Evolutionary conservation across 35 echinoderm and acorn worm genomes (phyloP).

Genomic region (Acanthaster planci): DNA sequence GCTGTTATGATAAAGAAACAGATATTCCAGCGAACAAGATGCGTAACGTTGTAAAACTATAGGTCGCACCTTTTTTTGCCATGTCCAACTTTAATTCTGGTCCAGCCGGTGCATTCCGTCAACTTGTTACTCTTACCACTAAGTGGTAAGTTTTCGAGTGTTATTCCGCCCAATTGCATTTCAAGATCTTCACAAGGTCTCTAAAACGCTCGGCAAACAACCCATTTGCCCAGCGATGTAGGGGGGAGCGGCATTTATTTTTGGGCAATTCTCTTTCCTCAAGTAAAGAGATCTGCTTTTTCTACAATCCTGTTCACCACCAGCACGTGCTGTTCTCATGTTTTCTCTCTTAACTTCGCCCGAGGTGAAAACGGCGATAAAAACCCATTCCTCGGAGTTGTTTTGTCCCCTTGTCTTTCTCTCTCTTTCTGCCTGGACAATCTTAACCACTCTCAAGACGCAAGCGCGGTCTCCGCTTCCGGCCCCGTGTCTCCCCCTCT

Average conservation of each 20-base stretch:
- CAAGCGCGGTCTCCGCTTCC: slow-evolving; percentile 18
- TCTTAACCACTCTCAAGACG: slow-evolving; percentile 31
- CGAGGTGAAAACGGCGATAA: slow-evolving; percentile 3
- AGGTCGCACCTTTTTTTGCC: no score
- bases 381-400: slow-evolving; percentile 13
- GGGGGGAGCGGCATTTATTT: not conserved
- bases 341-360: slow-evolving; percentile 24
- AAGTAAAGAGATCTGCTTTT: not conserved
- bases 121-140: not conserved
- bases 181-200: not conserved
- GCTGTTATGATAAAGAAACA: no score
- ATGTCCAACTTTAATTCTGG: no score
- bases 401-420: not conserved
- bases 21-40: no score
- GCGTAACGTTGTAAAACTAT: no score
- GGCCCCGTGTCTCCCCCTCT: not conserved
- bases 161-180: slow-evolving; percentile 24
- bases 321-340: slow-evolving; percentile 9
- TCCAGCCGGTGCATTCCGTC: no score
- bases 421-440: not conserved
- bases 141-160: slow-evolving; percentile 22
- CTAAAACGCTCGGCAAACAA: slow-evolving; percentile 1
- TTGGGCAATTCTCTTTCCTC: not conserved
- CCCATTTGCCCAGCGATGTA: not conserved
- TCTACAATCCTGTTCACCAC: not conserved